A percentile compares a stretch with the other conserved stretches of the same genome.
Evolutionary conservation across 2,113 vertebrate genomes (phyloP).

Genomic region (Entosphenus tridentatus): DNA sequence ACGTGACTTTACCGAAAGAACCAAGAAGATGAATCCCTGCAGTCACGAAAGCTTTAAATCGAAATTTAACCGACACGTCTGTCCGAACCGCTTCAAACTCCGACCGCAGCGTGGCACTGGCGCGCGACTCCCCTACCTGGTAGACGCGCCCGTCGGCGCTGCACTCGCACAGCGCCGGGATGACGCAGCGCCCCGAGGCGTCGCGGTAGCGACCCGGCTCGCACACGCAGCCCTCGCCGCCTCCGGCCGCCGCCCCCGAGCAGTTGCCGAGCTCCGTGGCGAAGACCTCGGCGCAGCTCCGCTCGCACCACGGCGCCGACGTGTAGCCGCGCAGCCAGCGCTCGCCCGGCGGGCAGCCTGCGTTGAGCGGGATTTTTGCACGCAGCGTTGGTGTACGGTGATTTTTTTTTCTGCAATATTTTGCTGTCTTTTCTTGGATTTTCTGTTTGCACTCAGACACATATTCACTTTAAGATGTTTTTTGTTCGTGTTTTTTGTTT

Average conservation of each 20-base stretch:
- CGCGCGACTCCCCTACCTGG: slow-evolving; percentile 20
- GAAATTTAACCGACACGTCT: too few relatives aligned
- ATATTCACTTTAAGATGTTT: too few relatives aligned
- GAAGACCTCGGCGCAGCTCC: slow-evolving; percentile 30
- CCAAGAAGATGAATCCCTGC: too few relatives aligned
- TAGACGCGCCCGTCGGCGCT: slow-evolving; percentile 18
- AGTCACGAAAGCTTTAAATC: too few relatives aligned
- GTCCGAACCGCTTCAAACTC: too few relatives aligned
- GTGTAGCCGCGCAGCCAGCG: slow-evolving; percentile 21
- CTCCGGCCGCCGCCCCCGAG: neutral
- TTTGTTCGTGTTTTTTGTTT: too few relatives aligned
- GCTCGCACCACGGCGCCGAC: slow-evolving; percentile 23
- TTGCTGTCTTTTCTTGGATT: too few relatives aligned
- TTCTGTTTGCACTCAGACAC: too few relatives aligned
- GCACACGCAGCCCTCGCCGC: slow-evolving; percentile 29
- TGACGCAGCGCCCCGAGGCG: slow-evolving; percentile 26
- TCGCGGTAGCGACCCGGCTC: slow-evolving; percentile 30
- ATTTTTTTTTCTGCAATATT: too few relatives aligned
- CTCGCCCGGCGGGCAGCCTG: slow-evolving; percentile 40
- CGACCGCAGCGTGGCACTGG: neutral
- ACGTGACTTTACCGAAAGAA: too few relatives aligned
- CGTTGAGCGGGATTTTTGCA: too few relatives aligned
- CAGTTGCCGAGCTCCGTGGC: slow-evolving; percentile 14
- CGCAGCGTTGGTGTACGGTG: too few relatives aligned
- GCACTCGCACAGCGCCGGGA: slow-evolving; percentile 38